phyloP scores from a whole-genome alignment of 2,888 invertebrate species.

The Thalpophila matura region DNA sequence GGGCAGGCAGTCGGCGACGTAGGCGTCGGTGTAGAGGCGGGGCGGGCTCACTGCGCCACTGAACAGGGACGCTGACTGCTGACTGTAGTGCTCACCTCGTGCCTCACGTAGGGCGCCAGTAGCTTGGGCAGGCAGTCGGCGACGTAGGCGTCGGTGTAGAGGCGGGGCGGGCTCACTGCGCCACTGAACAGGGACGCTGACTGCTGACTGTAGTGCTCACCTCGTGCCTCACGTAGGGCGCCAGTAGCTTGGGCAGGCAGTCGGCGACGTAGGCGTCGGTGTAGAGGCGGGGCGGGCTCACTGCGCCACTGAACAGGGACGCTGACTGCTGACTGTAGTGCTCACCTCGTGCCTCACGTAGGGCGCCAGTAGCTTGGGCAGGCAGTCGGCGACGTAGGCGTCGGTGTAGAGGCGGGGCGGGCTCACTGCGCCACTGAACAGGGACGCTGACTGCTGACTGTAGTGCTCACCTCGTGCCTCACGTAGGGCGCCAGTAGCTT shows the following conservation, averaged over 20 bases:
- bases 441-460: background rate
- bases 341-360: background rate
- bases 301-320: no score
- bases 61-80: no score
- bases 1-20: constrained; percentile 19
- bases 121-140: constrained; percentile 14
- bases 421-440: background rate
- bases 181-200: no score
- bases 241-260: background rate
- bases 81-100: background rate
- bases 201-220: background rate
- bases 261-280: background rate
- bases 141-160: constrained; percentile 5
- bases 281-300: background rate
- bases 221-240: background rate
- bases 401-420: background rate
- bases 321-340: background rate
- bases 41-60: background rate
- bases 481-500: background rate
- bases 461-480: background rate
- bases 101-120: background rate
- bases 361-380: background rate
- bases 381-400: background rate
- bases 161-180: background rate
- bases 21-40: background rate